Evolutionary conservation across 2,888 invertebrate genomes (phyloP).

Genomic region (Dolichomitus sp.): DNA sequence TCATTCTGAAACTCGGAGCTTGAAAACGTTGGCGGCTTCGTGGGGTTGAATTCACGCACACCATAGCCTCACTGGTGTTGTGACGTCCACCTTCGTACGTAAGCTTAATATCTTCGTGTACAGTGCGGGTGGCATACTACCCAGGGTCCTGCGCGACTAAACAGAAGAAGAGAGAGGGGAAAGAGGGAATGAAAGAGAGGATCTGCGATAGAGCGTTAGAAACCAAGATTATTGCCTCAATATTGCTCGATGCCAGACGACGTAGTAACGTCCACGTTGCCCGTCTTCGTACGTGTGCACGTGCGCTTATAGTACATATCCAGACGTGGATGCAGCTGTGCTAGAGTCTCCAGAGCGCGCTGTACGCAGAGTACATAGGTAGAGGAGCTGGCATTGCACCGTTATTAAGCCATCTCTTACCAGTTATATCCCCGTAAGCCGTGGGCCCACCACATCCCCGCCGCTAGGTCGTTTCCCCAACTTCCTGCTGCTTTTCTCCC

Average conservation of each 20-base stretch:
- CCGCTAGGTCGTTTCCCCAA: constrained; percentile 53
- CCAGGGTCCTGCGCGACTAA: constrained; percentile 14
- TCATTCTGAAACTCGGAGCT: constrained; percentile 16
- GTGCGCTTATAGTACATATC: constrained; percentile 46
- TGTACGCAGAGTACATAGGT: constrained; percentile 53
- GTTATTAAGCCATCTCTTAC: constrained; percentile 85
- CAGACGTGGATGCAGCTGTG: constrained; percentile 61
- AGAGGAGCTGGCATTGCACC: constrained; percentile 75
- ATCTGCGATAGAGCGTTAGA: constrained; percentile 63
- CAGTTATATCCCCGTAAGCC: constrained; percentile 79
- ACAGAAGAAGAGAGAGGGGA: constrained; percentile 61
- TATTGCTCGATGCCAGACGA: constrained; percentile 82
- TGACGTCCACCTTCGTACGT: constrained; percentile 60
- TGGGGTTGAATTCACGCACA: constrained; percentile 4
- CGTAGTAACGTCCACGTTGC: constrained; percentile 77
- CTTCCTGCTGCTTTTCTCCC: constrained; percentile 44
- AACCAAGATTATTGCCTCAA: constrained; percentile 84
- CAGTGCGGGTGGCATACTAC: constrained; percentile 56
- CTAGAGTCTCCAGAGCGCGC: constrained; percentile 41
- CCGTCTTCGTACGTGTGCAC: constrained; percentile 64
- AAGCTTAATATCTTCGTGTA: constrained; percentile 77
- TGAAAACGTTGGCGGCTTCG: constrained; percentile 14
- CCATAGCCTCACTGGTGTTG: constrained; percentile 1
- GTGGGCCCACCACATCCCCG: constrained; percentile 63
- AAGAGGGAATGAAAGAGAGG: constrained; percentile 50